Conservation (phyloP, 2,797 vertebrate genomes). For the Hemibagrus guttatus region DNA sequence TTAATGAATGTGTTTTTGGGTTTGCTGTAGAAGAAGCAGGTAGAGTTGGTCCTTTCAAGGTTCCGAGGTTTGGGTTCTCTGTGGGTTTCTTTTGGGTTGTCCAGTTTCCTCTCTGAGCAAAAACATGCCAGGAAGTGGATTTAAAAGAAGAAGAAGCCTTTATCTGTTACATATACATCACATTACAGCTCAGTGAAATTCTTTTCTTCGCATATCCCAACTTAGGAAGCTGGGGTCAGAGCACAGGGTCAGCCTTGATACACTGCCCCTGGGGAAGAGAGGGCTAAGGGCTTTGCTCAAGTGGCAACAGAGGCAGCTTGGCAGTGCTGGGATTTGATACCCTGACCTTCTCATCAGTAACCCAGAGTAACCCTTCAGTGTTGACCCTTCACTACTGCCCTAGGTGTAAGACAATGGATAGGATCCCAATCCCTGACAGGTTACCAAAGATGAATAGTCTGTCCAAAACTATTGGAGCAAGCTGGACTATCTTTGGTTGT, state of each 20-base stretch:
- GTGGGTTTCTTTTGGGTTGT: not conserved
- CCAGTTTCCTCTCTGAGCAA: not conserved
- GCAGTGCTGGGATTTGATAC: too few species aligned
- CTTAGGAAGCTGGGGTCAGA: too few species aligned
- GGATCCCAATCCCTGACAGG: not conserved
- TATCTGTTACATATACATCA: too few species aligned
- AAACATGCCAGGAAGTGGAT: not conserved
- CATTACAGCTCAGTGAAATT: too few species aligned
- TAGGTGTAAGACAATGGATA: not conserved
- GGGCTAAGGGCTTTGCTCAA: too few species aligned
- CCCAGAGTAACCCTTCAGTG: too few species aligned
- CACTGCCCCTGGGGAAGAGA: too few species aligned
- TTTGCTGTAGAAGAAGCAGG: not conserved
- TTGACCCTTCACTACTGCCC: not conserved
- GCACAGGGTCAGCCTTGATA: too few species aligned
- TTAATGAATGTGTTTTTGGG: not conserved
- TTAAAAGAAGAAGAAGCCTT: too few species aligned
- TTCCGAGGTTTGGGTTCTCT: not conserved
- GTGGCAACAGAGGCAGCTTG: too few species aligned
- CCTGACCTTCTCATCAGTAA: too few species aligned
- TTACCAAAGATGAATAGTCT: not conserved
- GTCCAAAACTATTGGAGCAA: not conserved
- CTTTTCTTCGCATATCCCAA: too few species aligned
- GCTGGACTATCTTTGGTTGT: constrained; percentile 41
- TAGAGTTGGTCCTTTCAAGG: not conserved